Evolutionary conservation across 1,140 invertebrate genomes (phyloP).

Genomic region (Venturia canescens): DNA sequence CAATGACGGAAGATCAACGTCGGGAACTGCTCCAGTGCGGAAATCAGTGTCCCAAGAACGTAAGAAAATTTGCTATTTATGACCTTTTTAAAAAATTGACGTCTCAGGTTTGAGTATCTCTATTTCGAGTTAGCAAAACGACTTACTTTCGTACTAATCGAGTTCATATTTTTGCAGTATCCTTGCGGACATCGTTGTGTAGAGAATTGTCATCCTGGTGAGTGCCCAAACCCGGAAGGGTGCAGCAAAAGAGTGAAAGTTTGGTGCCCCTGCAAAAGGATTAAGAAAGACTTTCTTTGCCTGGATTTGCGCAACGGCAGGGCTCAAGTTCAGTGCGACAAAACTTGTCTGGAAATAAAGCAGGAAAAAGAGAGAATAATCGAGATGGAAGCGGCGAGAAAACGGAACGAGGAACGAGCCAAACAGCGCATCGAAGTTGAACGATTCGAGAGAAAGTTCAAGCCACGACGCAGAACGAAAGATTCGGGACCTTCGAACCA

Average conservation of each 20-base stretch:
- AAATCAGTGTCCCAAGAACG: conserved; percentile 91
- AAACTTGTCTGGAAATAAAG: conserved; percentile 79
- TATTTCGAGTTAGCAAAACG: conserved; percentile 53
- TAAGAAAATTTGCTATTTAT: conserved; percentile 70
- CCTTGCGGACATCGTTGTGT: conserved; percentile 82
- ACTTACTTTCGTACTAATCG: conserved; percentile 41
- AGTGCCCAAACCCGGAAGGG: conserved; percentile 81
- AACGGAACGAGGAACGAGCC: conserved; percentile 80
- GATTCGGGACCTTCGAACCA: conserved; percentile 60
- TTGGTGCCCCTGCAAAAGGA: conserved; percentile 86
- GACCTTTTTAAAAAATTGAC: neutral
- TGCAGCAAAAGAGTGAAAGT: conserved; percentile 90
- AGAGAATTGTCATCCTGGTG: conserved; percentile 85
- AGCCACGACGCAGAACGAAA: conserved; percentile 78
- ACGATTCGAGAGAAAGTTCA: conserved; percentile 85
- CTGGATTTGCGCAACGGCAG: conserved; percentile 78
- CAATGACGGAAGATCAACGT: conserved; percentile 74
- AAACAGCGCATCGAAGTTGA: conserved; percentile 84
- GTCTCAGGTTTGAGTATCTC: conserved; percentile 26
- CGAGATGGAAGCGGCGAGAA: conserved; percentile 77
- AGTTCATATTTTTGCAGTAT: conserved; percentile 75
- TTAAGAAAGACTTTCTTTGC: conserved; percentile 88
- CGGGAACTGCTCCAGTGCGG: conserved; percentile 83
- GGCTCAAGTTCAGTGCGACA: conserved; percentile 80
- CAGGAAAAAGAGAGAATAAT: conserved; percentile 76